A percentile compares a stretch with the other conserved stretches of the same genome.
phyloP scores from a whole-genome alignment of 2,888 invertebrate species.

The Heliconius ethilla region DNA sequence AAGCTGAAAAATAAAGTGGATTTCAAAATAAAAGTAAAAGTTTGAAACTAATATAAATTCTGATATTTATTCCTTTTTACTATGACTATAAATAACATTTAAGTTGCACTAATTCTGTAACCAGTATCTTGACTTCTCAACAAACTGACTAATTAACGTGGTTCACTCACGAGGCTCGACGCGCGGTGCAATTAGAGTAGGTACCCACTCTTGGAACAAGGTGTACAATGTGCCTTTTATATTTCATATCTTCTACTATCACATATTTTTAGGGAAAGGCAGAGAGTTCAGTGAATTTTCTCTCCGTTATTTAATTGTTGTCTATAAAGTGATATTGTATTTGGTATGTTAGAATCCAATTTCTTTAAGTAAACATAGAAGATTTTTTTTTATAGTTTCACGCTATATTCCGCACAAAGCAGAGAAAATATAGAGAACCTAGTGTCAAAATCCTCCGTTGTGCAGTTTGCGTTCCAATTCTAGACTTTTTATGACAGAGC shows the following conservation, averaged over 20 bases:
- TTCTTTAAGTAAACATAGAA: no score
- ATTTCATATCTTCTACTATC: neutral
- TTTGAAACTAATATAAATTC: neutral
- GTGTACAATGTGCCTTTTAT: neutral
- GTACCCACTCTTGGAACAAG: neutral
- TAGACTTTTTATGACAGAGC: no score
- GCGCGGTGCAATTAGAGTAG: constrained; percentile 11
- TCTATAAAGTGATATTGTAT: neutral
- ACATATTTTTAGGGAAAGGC: neutral
- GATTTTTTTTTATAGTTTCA: no score
- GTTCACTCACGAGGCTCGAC: constrained; percentile 5
- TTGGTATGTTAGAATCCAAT: no score
- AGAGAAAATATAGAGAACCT: no score
- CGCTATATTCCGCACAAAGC: no score
- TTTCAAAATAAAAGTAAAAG: no score
- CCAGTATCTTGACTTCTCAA: constrained; percentile 9
- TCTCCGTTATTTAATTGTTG: neutral
- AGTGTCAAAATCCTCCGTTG: no score
- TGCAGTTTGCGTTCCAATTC: no score
- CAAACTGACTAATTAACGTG: constrained; percentile 14
- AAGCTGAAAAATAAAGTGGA: no score
- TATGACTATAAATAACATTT: neutral
- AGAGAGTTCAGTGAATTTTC: neutral
- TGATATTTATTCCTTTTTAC: neutral
- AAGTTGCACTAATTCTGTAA: neutral